A percentile compares a stretch with the other conserved stretches of the same genome.
phyloP scores from a whole-genome alignment of 1,140 invertebrate genomes.

The Drosophila mauritiana region DNA sequence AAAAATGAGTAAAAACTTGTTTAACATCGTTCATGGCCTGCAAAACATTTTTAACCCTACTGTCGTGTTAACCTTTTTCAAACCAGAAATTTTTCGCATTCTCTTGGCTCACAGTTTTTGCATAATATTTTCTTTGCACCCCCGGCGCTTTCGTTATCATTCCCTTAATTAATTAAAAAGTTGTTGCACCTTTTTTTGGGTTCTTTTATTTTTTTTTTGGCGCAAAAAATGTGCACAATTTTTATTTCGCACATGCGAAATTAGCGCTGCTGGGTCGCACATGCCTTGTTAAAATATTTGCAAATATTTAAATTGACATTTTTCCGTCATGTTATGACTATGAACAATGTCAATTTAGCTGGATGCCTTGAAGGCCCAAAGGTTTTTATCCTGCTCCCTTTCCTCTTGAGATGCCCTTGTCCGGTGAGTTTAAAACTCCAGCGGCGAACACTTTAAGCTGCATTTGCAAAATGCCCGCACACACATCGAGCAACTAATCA shows the following conservation, averaged over 20 bases:
- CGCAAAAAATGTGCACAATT: constrained; percentile 66
- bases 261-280: constrained; percentile 56
- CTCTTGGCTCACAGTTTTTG: constrained; percentile 20
- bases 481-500: constrained; percentile 66
- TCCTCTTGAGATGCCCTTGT: constrained; percentile 4
- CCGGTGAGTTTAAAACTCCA: constrained; percentile 54
- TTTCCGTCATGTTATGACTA: constrained; percentile 66
- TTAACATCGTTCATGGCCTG: not conserved
- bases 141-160: constrained; percentile 15
- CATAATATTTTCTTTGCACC: constrained; percentile 52
- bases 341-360: constrained; percentile 74
- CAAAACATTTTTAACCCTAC: not conserved
- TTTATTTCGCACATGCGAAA: constrained; percentile 76
- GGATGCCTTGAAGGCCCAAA: constrained; percentile 49
- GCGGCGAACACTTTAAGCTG: constrained; percentile 51
- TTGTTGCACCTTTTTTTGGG: constrained; percentile 65
- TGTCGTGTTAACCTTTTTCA: constrained; percentile 1
- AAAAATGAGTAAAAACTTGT: too few species aligned
- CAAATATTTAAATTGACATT: constrained; percentile 84
- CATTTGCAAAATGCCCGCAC: constrained; percentile 48
- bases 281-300: constrained; percentile 80
- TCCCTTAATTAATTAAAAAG: constrained; percentile 80
- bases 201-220: constrained; percentile 12
- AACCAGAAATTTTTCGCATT: constrained; percentile 45
- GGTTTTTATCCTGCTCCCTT: not conserved